phyloP scores from a whole-genome alignment of 2,113 vertebrate genomes.

The Cyprinus carpio region DNA sequence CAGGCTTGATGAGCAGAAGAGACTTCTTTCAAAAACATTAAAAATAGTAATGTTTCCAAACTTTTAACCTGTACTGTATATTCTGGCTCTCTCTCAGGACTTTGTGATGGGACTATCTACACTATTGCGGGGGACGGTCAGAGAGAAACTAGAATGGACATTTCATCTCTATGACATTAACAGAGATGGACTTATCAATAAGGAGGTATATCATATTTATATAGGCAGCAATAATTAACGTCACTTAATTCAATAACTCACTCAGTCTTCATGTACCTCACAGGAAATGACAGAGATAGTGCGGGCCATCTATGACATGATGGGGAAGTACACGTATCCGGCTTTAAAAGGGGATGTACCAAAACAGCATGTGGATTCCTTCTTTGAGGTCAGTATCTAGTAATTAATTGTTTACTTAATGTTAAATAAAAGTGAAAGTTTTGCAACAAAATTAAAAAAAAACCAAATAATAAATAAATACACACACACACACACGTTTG shows the following conservation, averaged over 20 bases:
- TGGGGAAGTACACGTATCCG: slow-evolving; percentile 96
- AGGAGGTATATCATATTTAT: slow-evolving; percentile 78
- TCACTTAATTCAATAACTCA: background rate
- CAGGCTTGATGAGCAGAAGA: too few relatives aligned
- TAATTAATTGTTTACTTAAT: too few relatives aligned
- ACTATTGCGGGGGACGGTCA: slow-evolving; percentile 88
- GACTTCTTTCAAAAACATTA: too few relatives aligned
- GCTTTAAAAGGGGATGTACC: slow-evolving; percentile 93
- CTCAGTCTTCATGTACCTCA: background rate
- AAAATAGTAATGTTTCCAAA: too few relatives aligned
- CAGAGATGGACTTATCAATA: slow-evolving; percentile 95
- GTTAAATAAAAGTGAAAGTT: too few relatives aligned
- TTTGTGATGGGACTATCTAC: slow-evolving; percentile 93
- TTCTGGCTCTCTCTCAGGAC: slow-evolving; percentile 76
- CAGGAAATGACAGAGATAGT: slow-evolving; percentile 99
- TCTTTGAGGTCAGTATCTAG: slow-evolving; percentile 84
- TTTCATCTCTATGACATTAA: slow-evolving; percentile 98
- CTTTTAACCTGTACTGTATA: too few relatives aligned
- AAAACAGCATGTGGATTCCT: slow-evolving; percentile 91
- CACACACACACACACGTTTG: too few relatives aligned
- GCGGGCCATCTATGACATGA: slow-evolving; percentile 98
- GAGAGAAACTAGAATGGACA: slow-evolving; percentile 95
- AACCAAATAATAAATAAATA: too few relatives aligned
- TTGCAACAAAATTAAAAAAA: too few relatives aligned
- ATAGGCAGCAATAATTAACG: background rate